Percentiles rank a stretch among this genome's conserved stretches.
Conservation (phyloP, 2,797 vertebrate genomes). For the Hemibagrus guttatus region DNA sequence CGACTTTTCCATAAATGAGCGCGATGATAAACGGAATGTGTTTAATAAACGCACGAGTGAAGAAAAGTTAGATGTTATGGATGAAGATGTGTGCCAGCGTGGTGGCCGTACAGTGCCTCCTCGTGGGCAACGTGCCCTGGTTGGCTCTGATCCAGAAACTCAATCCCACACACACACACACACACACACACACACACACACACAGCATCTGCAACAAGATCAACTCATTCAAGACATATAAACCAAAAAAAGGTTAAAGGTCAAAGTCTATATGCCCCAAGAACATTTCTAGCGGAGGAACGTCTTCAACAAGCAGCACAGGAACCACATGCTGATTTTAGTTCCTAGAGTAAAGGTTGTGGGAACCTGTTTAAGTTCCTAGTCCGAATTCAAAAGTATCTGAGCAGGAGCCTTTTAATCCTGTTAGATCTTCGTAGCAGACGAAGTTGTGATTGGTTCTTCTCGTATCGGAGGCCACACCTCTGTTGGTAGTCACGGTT, state of each 20-base stretch:
- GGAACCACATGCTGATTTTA: background rate
- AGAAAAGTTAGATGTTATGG: background rate
- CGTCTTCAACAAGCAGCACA: background rate
- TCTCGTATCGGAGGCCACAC: background rate
- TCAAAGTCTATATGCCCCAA: background rate
- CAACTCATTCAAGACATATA: background rate
- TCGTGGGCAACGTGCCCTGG: constrained; percentile 73
- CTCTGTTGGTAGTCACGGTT: background rate
- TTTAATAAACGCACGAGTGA: constrained; percentile 58
- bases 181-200: constrained; percentile 56
- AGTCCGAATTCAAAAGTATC: background rate
- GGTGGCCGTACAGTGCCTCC: constrained; percentile 74
- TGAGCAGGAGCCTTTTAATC: background rate
- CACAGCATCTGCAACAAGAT: constrained; percentile 52
- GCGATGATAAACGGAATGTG: constrained; percentile 57
- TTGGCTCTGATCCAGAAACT: constrained; percentile 68
- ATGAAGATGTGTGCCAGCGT: constrained; percentile 21
- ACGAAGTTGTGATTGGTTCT: too few relatives aligned
- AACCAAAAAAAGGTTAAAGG: background rate
- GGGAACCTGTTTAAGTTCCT: background rate
- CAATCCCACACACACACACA: constrained; percentile 66
- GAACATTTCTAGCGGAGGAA: background rate
- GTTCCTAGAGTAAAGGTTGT: background rate
- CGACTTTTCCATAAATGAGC: background rate
- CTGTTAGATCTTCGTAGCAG: too few relatives aligned